Percentiles rank a stretch among this genome's conserved stretches.
These are phyloP conservation scores for Labeo catla DNA, from an alignment of 2,113 vertebrate species.

Conservation along the genomic window DNA sequence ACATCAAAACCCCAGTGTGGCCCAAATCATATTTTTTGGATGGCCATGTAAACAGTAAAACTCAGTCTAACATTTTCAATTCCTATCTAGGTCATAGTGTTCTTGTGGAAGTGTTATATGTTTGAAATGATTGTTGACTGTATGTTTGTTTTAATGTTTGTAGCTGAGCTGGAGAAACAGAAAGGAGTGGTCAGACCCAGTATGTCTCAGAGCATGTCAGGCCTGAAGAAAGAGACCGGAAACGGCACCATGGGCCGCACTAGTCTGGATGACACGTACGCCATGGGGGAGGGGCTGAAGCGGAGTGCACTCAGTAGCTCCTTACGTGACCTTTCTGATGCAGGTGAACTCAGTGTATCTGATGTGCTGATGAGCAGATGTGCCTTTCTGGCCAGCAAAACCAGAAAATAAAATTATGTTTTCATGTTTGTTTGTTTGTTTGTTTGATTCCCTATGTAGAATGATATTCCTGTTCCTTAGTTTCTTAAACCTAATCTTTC, in stretches of 20 bases:
- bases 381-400: not conserved
- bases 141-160: slow-evolving; percentile 30
- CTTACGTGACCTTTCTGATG: slow-evolving; percentile 93
- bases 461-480: not conserved
- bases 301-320: slow-evolving; percentile 97
- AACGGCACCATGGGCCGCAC: slow-evolving; percentile 87
- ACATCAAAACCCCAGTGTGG: not conserved
- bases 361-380: not conserved
- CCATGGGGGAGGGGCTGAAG: slow-evolving; percentile 94
- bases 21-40: too few species aligned
- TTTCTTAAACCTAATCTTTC: not conserved
- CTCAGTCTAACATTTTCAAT: too few species aligned
- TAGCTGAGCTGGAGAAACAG: slow-evolving; percentile 98
- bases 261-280: slow-evolving; percentile 95
- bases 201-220: slow-evolving; percentile 91
- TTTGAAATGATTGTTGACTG: slow-evolving; percentile 34
- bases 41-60: too few species aligned
- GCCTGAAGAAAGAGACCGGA: slow-evolving; percentile 90
- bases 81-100: not conserved
- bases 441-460: slow-evolving; percentile 16
- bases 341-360: slow-evolving; percentile 79
- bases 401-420: not conserved
- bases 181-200: slow-evolving; percentile 93
- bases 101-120: not conserved
- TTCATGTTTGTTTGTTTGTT: not conserved